Percentiles rank a stretch among this genome's conserved stretches.
These are phyloP conservation scores for Rhynchomys soricoides DNA, from an alignment of 2,113 vertebrate species.

Conservation along the genomic window DNA sequence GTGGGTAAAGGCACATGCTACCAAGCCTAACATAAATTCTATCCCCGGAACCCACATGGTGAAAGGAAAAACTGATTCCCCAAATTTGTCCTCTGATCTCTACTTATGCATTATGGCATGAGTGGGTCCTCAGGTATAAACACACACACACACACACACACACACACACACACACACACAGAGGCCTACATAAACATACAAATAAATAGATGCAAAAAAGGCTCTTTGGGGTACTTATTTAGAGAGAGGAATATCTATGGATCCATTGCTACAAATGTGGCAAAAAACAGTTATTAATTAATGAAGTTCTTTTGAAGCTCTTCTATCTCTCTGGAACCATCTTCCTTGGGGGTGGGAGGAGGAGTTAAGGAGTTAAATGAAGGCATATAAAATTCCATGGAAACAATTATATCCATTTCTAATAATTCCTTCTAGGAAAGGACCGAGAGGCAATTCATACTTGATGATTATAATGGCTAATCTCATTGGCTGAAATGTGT, in stretches of 20 bases:
- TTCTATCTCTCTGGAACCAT: neutral
- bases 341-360: neutral
- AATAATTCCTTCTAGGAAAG: constrained; percentile 7
- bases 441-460: neutral
- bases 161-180: neutral
- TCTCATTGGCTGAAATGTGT: constrained; percentile 30
- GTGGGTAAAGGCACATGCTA: too few relatives aligned
- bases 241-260: neutral
- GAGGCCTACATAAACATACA: neutral
- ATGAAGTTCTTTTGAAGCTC: neutral
- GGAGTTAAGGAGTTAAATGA: neutral
- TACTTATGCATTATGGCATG: neutral
- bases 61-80: neutral
- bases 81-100: neutral
- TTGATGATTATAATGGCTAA: constrained; percentile 15
- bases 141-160: neutral
- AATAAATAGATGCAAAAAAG: neutral
- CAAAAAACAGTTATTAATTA: neutral
- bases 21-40: neutral
- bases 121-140: neutral
- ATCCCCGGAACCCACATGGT: neutral
- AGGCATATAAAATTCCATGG: constrained; percentile 11
- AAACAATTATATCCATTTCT: constrained; percentile 35
- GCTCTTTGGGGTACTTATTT: neutral
- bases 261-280: neutral